Conservation (phyloP, 2,113 vertebrate species). For the Edolisoma coerulescens region DNA sequence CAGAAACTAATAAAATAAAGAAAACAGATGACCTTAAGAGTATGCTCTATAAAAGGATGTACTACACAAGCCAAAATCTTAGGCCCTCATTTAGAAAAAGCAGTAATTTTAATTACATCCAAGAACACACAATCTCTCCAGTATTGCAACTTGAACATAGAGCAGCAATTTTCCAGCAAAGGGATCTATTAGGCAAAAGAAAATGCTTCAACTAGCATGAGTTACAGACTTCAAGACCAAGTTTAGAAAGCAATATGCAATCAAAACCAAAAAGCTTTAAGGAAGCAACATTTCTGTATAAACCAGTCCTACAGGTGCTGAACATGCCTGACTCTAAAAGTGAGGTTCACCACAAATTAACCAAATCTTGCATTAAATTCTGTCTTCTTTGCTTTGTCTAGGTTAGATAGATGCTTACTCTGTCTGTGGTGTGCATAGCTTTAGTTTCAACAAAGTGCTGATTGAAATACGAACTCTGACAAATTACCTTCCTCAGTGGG, state of each 20-base stretch:
- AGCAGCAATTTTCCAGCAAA: not conserved
- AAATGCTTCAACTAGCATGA: not conserved
- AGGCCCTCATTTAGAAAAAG: not conserved
- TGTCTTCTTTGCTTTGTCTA: not conserved
- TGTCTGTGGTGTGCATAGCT: not conserved
- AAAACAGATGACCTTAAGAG: not conserved
- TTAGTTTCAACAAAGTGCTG: not conserved
- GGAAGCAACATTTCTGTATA: not conserved
- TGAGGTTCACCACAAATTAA: not conserved
- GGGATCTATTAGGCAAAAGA: not conserved
- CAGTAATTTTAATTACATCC: not conserved
- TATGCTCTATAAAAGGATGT: not conserved
- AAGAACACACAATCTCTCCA: not conserved
- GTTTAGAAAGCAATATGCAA: not conserved
- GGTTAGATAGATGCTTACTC: not conserved
- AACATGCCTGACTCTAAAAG: not conserved
- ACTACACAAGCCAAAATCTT: not conserved
- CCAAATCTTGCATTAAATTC: rapidly evolving
- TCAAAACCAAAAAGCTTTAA: not conserved
- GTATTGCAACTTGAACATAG: not conserved
- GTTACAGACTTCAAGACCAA: not conserved
- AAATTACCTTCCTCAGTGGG: not conserved
- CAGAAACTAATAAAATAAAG: not conserved
- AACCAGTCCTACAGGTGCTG: not conserved
- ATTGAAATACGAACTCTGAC: not conserved